Evolutionary conservation across 2,888 invertebrate species (phyloP).

Genomic region (Zaprionus obscuricornis): DNA sequence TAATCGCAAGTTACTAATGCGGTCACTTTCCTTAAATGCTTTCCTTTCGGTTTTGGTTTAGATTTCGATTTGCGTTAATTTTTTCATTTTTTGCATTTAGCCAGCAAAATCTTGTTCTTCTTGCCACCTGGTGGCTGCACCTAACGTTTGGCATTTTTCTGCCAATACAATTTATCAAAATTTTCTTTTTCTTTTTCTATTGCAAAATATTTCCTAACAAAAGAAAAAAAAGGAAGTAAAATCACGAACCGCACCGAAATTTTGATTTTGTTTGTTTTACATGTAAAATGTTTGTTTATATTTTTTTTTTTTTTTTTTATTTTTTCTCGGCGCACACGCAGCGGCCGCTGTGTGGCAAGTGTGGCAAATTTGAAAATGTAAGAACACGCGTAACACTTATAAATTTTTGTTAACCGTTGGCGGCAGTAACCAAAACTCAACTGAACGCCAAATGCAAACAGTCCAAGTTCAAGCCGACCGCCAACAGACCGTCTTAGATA

Average conservation of each 20-base stretch:
- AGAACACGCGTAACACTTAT: slow-evolving; percentile 43
- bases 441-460: slow-evolving; percentile 57
- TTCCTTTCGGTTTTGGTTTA: slow-evolving; percentile 58
- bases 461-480: slow-evolving; percentile 1
- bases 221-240: slow-evolving; percentile 3
- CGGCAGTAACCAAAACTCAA: slow-evolving; percentile 81
- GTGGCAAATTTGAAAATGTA: slow-evolving; percentile 13
- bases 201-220: too few species aligned
- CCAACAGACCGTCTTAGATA: slow-evolving; percentile 51
- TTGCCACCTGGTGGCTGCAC: slow-evolving; percentile 50
- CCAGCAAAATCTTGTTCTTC: slow-evolving; percentile 43
- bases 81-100: slow-evolving; percentile 13
- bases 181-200: too few species aligned
- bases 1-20: slow-evolving; percentile 30
- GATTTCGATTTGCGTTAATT: slow-evolving; percentile 29
- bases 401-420: slow-evolving; percentile 64
- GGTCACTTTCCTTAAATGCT: slow-evolving; percentile 63
- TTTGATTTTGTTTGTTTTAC: background rate
- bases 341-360: slow-evolving; percentile 39
- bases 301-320: slow-evolving; percentile 12
- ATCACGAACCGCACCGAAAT: slow-evolving; percentile 13
- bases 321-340: slow-evolving; percentile 31
- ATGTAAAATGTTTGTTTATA: slow-evolving; percentile 37
- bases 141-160: slow-evolving; percentile 35
- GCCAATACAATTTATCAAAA: too few species aligned